Conservation (phyloP, 2,113 vertebrate species). For the Chionomys nivalis region DNA sequence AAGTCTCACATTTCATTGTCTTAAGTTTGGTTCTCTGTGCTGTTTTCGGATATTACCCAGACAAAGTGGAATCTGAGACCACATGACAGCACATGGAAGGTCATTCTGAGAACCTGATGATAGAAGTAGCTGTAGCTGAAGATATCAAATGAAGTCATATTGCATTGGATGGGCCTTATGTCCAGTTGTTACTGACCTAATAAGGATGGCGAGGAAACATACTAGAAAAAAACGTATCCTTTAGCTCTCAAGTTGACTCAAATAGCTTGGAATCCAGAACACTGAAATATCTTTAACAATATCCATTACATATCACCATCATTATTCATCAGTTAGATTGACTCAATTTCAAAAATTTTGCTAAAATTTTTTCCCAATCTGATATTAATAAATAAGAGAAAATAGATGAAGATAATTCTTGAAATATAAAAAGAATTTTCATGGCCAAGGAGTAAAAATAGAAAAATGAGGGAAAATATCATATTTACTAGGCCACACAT, state of each 20-base stretch:
- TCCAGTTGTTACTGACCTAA: not conserved
- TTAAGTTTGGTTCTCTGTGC: too few relatives aligned
- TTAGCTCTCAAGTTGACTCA: not conserved
- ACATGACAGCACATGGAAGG: fast-evolving
- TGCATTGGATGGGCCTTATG: not conserved
- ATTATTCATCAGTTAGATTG: not conserved
- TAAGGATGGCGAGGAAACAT: not conserved
- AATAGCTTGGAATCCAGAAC: not conserved
- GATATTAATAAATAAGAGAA: not conserved
- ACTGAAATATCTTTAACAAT: too few relatives aligned
- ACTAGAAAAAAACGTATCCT: not conserved
- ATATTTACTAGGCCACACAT: not conserved
- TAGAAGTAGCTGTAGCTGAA: not conserved
- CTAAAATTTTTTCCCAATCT: not conserved
- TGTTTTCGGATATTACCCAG: not conserved
- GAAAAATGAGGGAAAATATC: not conserved
- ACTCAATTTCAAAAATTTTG: not conserved
- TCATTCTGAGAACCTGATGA: not conserved
- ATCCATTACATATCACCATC: not conserved
- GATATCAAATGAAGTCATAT: not conserved
- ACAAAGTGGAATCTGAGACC: not conserved
- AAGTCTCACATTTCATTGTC: not conserved
- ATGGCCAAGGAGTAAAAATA: not conserved
- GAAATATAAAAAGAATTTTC: not conserved
- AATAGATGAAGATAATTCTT: not conserved